These are phyloP conservation scores for Cydia splendana DNA, from an alignment of 1,140 invertebrate genomes.

Conservation along the genomic window DNA sequence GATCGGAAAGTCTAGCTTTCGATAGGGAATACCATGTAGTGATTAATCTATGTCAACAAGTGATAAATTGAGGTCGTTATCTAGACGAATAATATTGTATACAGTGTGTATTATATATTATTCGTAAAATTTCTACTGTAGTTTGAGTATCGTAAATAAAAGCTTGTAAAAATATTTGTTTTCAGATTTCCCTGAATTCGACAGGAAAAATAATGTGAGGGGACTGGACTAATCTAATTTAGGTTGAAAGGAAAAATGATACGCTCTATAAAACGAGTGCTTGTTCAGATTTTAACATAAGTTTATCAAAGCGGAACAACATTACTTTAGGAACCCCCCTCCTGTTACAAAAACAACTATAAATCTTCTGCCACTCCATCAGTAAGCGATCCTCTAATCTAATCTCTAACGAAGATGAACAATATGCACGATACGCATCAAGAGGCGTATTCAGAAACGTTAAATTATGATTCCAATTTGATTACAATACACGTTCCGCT, in stretches of 20 bases:
- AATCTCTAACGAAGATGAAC: neutral
- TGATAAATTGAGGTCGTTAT: neutral
- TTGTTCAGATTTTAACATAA: no score
- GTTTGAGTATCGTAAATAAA: neutral
- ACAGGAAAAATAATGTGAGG: no score
- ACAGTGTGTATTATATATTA: neutral
- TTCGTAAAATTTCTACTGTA: neutral
- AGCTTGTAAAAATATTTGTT: neutral
- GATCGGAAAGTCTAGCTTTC: neutral
- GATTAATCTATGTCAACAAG: neutral
- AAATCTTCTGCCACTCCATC: neutral
- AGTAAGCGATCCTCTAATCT: slow-evolving; percentile 7
- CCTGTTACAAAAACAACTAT: neutral
- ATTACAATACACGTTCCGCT: neutral
- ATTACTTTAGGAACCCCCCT: neutral
- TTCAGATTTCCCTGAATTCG: neutral
- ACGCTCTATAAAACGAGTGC: no score
- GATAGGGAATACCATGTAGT: neutral
- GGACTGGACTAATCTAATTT: no score
- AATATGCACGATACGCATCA: neutral
- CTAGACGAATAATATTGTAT: no score
- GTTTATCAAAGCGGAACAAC: neutral
- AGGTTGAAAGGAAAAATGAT: no score
- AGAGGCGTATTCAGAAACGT: neutral
- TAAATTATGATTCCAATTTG: neutral